A percentile compares a stretch with the other conserved stretches of the same genome.
These are phyloP conservation scores for Megalurothrips usitatus DNA, from an alignment of 2,888 invertebrate species.

Conservation along the genomic window DNA sequence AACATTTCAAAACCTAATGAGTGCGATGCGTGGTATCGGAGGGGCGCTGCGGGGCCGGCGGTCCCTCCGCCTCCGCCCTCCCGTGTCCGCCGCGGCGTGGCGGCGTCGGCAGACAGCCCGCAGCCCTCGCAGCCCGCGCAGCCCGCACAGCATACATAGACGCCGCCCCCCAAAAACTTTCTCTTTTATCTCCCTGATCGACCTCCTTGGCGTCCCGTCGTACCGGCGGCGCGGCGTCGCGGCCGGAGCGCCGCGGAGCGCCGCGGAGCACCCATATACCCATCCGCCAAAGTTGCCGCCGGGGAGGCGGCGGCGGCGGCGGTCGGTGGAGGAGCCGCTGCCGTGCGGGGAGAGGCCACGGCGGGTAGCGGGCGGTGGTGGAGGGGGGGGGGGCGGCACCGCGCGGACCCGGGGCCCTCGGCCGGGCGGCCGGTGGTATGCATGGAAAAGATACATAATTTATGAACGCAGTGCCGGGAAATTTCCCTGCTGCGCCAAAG, in stretches of 20 bases:
- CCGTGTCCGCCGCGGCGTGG: no score
- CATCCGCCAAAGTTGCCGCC: conserved; percentile 3
- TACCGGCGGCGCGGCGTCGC: neutral
- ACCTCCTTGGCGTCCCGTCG: neutral
- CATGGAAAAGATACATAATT: conserved; percentile 27
- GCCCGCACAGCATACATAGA: no score
- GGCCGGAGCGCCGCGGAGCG: neutral
- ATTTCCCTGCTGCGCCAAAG: conserved; percentile 1
- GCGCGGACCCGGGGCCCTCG: neutral
- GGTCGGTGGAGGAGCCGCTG: neutral
- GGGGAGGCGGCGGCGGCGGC: neutral
- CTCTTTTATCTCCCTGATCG: conserved; percentile 22
- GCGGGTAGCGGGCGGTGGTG: neutral
- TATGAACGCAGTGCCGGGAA: conserved; percentile 24
- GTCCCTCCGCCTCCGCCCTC: no score
- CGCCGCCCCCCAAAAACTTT: neutral
- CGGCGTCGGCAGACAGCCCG: no score
- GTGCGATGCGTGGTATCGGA: no score
- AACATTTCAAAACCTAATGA: no score
- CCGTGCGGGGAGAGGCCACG: neutral
- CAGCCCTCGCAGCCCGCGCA: no score
- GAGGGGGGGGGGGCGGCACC: neutral
- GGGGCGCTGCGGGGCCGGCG: no score
- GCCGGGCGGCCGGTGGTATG: neutral
- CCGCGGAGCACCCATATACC: neutral